These are phyloP conservation scores for Buathra laborator DNA, from an alignment of 2,888 invertebrate species.

Conservation along the genomic window DNA sequence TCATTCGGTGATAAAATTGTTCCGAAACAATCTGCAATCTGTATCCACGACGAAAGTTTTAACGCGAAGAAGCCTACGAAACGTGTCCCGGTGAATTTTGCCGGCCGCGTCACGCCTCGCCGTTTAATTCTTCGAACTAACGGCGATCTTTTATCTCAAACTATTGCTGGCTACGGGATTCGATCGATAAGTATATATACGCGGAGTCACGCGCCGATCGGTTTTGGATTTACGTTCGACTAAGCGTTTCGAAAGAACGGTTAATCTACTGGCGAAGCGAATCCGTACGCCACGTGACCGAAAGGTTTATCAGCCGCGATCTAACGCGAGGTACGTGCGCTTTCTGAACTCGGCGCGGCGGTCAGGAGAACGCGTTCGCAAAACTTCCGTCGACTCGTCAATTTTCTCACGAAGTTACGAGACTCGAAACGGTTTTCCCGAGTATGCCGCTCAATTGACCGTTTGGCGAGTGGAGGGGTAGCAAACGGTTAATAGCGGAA, in stretches of 20 bases:
- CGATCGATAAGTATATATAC: not conserved
- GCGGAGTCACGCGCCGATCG: not conserved
- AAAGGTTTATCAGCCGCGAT: conserved; percentile 37
- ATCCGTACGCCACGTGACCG: conserved; percentile 8
- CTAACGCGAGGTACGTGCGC: conserved; percentile 35
- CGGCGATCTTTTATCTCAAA: too few species aligned
- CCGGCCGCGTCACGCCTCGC: too few species aligned
- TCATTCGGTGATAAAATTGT: not conserved
- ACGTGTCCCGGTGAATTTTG: too few species aligned
- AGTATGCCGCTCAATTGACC: conserved; percentile 70
- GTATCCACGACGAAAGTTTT: too few species aligned
- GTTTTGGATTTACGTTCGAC: not conserved
- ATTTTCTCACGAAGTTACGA: conserved; percentile 59
- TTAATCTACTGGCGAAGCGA: conserved; percentile 4
- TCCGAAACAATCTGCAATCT: too few species aligned
- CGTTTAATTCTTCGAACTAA: too few species aligned
- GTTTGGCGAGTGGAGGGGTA: conserved; percentile 64
- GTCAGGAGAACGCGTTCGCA: conserved; percentile 36
- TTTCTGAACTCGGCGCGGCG: conserved; percentile 36
- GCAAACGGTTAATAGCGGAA: conserved; percentile 46
- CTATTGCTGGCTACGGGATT: too few species aligned
- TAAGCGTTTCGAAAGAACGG: not conserved
- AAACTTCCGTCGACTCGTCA: conserved; percentile 58
- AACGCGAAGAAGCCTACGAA: too few species aligned
- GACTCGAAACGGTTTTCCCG: conserved; percentile 41